Conservation (phyloP, 2,888 invertebrate species). For the Chironomus tentans region DNA sequence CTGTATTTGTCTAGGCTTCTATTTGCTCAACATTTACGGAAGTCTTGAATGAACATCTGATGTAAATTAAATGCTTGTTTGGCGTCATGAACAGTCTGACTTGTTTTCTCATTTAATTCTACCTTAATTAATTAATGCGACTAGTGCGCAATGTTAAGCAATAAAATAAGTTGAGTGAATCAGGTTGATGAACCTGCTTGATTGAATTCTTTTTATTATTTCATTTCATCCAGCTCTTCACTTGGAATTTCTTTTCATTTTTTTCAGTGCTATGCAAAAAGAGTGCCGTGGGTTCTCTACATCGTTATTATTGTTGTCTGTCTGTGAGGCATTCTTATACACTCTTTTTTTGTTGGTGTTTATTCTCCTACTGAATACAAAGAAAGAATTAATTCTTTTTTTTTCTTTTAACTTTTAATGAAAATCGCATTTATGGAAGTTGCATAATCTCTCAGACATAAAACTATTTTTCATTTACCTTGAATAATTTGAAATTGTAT, state of each 20-base stretch:
- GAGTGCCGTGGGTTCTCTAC: neutral
- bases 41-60: neutral
- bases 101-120: neutral
- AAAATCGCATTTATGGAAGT: neutral
- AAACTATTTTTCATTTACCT: slow-evolving; percentile 14
- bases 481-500: neutral
- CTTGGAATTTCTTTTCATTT: neutral
- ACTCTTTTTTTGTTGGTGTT: neutral
- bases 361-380: neutral
- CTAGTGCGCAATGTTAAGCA: neutral
- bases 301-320: neutral
- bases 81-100: neutral
- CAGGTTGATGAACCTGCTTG: neutral
- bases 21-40: neutral
- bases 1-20: too few relatives aligned
- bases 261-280: neutral
- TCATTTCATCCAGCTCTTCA: neutral
- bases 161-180: neutral
- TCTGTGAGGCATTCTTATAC: neutral
- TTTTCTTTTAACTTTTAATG: slow-evolving; percentile 9
- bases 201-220: neutral
- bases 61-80: too few relatives aligned
- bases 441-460: slow-evolving; percentile 9
- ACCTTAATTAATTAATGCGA: neutral
- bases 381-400: neutral